These are phyloP conservation scores for Melangyna quadrimaculata DNA, from an alignment of 2,888 invertebrate species.

Conservation along the genomic window DNA sequence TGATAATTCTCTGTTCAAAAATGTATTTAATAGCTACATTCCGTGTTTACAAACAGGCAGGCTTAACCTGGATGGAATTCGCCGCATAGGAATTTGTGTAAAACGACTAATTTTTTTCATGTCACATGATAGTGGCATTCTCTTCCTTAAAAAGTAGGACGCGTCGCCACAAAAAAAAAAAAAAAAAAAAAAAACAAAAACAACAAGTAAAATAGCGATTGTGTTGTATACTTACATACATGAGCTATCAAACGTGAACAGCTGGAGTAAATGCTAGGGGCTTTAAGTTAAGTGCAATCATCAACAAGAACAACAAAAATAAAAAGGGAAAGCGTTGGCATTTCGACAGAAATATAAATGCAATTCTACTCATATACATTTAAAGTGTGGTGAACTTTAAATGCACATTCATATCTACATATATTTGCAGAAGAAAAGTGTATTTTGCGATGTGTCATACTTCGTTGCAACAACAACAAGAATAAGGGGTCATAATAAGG, in stretches of 20 bases:
- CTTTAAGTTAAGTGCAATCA: constrained; percentile 45
- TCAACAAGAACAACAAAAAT: neutral
- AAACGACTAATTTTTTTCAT: constrained; percentile 19
- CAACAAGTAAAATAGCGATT: constrained; percentile 4
- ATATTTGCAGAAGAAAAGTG: neutral
- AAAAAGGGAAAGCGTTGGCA: constrained; percentile 53
- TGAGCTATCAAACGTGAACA: neutral
- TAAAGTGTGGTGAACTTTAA: constrained; percentile 38
- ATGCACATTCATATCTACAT: neutral
- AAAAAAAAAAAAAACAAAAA: neutral
- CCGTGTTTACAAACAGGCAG: constrained; percentile 6
- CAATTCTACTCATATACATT: neutral
- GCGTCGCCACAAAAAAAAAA: constrained; percentile 14
- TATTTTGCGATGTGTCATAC: constrained; percentile 26
- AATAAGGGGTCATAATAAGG: constrained; percentile 21
- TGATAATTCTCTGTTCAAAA: constrained; percentile 11
- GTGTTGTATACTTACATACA: constrained; percentile 19
- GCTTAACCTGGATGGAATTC: constrained; percentile 47
- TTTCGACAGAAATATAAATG: constrained; percentile 18
- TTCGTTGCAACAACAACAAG: neutral
- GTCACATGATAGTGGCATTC: constrained; percentile 48
- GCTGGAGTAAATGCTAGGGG: constrained; percentile 16
- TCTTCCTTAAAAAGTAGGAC: constrained; percentile 63
- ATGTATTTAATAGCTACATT: constrained; percentile 1
- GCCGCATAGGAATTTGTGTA: constrained; percentile 22